These are phyloP conservation scores for Xenotilapia leptura DNA, from an alignment of 2,113 vertebrate species.

Conservation along the genomic window DNA sequence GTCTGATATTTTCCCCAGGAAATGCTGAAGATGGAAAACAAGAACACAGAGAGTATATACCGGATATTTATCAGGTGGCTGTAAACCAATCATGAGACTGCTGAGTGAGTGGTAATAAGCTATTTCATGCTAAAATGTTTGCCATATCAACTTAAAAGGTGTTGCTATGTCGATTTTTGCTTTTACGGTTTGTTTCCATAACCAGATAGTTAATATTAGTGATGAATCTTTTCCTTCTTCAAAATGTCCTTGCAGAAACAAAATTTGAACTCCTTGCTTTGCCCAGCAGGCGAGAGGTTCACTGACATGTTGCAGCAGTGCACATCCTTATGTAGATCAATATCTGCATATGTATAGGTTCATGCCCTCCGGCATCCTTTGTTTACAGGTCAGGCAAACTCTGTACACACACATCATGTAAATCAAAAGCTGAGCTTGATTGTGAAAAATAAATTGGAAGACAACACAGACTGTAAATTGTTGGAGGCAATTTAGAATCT, in stretches of 20 bases:
- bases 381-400: background rate
- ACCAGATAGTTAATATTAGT: background rate
- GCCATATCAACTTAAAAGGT: background rate
- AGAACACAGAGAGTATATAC: background rate
- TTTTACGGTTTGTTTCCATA: background rate
- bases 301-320: background rate
- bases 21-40: background rate
- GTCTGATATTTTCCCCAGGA: background rate
- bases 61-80: background rate
- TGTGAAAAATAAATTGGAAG: slow-evolving; percentile 30
- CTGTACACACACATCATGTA: background rate
- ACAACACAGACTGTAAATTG: slow-evolving; percentile 11
- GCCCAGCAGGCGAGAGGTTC: background rate
- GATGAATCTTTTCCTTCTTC: background rate
- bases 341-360: background rate
- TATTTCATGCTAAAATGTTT: background rate
- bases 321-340: background rate
- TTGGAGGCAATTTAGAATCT: background rate
- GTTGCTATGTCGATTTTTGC: background rate
- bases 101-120: background rate
- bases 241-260: background rate
- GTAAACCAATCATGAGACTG: background rate
- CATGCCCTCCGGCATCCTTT: background rate
- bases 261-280: background rate
- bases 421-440: slow-evolving; percentile 17